A percentile compares a stretch with the other conserved stretches of the same genome.
These are phyloP conservation scores for Balaenoptera acutorostrata DNA, from an alignment of 2,113 vertebrate genomes.

Conservation along the genomic window DNA sequence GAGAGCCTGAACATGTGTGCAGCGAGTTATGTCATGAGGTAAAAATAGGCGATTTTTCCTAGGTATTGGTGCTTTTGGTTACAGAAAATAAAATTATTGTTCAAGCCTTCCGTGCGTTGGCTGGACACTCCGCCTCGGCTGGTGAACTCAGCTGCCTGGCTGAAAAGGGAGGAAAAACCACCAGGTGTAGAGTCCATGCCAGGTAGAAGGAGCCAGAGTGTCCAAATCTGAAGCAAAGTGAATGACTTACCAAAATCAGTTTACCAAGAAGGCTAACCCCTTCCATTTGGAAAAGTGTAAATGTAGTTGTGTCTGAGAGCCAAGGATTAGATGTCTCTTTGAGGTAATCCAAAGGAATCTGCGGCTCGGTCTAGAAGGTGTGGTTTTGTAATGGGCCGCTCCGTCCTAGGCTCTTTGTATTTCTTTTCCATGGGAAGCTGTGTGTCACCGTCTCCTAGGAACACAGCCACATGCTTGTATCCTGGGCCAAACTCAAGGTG, in stretches of 20 bases:
- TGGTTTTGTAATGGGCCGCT: not conserved
- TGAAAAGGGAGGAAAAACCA: not conserved
- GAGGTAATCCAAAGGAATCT: not conserved
- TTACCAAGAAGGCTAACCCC: not conserved
- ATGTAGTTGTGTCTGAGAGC: not conserved
- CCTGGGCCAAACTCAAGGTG: not conserved
- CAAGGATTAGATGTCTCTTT: not conserved
- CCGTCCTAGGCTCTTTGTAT: not conserved
- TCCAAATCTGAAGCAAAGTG: not conserved
- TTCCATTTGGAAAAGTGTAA: not conserved
- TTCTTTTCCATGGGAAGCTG: not conserved
- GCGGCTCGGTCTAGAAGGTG: not conserved
- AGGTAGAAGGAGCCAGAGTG: not conserved
- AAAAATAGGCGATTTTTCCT: conserved; percentile 66
- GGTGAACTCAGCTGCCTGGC: not conserved
- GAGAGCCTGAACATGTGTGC: conserved; percentile 46
- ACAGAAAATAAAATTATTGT: conserved; percentile 58
- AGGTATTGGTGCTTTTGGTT: conserved; percentile 35
- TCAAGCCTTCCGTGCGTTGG: not conserved
- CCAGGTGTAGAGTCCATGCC: not conserved
- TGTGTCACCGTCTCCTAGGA: not conserved
- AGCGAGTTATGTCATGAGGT: conserved; percentile 49
- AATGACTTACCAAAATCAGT: conserved; percentile 31
- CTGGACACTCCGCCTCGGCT: not conserved
- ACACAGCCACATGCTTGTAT: not conserved